phyloP scores from a whole-genome alignment of 2,888 invertebrate genomes.

The Scaptomyza parva region DNA sequence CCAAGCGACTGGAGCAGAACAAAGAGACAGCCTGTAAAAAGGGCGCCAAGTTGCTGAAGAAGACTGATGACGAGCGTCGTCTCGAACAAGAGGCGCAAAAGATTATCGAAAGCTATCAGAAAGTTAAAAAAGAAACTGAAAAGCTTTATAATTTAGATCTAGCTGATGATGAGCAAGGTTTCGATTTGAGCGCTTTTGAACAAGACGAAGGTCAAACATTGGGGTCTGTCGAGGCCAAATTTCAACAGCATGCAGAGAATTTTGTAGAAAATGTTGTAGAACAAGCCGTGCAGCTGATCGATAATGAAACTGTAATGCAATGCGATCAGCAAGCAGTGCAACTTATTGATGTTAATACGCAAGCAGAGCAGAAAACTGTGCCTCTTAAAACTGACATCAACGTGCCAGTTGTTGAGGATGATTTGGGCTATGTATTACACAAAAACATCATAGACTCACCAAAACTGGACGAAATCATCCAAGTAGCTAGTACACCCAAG shows the following conservation, averaged over 20 bases:
- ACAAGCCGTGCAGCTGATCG: background rate
- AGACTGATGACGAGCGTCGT: conserved; percentile 80
- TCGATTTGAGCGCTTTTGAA: conserved; percentile 75
- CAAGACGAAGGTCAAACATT: conserved; percentile 39
- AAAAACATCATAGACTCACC: conserved; percentile 73
- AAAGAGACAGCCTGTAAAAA: conserved; percentile 71
- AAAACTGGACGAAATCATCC: conserved; percentile 17
- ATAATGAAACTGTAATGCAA: background rate
- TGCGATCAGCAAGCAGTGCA: background rate
- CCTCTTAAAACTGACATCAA: background rate
- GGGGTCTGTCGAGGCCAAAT: background rate
- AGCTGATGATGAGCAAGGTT: conserved; percentile 75
- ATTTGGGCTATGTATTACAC: conserved; percentile 77
- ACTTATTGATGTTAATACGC: background rate
- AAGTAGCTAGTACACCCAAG: conserved; percentile 23
- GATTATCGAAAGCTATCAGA: conserved; percentile 81
- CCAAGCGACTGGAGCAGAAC: conserved; percentile 68
- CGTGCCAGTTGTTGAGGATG: conserved; percentile 47
- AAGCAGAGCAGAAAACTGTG: conserved; percentile 2
- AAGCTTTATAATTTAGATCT: conserved; percentile 70
- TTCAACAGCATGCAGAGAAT: conserved; percentile 4
- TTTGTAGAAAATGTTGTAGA: background rate
- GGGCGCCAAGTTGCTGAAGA: conserved; percentile 78
- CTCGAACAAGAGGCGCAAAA: conserved; percentile 81
- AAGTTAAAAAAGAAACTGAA: conserved; percentile 81